These are phyloP conservation scores for Sphaeramia orbicularis DNA, from an alignment of 2,797 vertebrate genomes.

Conservation along the genomic window DNA sequence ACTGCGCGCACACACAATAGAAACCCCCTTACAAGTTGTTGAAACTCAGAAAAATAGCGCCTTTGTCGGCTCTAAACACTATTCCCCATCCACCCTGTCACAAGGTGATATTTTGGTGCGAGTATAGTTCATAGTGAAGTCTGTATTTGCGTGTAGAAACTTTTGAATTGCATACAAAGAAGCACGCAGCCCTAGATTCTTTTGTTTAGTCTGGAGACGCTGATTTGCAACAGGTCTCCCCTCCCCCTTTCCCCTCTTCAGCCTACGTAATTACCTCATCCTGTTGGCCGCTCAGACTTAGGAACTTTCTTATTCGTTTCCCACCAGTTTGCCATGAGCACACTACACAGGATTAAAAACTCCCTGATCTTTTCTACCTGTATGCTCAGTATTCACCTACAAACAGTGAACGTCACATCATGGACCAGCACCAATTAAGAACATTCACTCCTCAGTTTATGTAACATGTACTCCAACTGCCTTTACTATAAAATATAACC, in stretches of 20 bases:
- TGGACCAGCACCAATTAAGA: no score
- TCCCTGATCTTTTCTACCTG: no score
- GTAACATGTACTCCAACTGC: not conserved
- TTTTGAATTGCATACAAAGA: constrained; percentile 76
- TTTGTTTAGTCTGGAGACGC: constrained; percentile 90
- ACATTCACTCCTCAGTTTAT: no score
- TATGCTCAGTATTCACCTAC: not conserved
- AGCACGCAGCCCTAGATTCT: constrained; percentile 80
- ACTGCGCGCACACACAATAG: constrained; percentile 75
- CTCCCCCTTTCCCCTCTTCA: constrained; percentile 70
- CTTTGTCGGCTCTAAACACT: not conserved
- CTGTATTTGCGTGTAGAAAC: constrained; percentile 56
- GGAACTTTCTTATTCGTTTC: constrained; percentile 72
- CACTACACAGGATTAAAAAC: not conserved
- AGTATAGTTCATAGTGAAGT: not conserved
- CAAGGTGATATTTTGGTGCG: not conserved
- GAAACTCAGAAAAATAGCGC: constrained; percentile 54
- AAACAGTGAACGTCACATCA: not conserved
- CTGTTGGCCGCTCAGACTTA: constrained; percentile 73
- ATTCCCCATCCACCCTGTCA: not conserved
- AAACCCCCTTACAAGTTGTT: constrained; percentile 70
- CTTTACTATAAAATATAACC: no score
- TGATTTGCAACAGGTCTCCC: constrained; percentile 90
- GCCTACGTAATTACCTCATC: constrained; percentile 85
- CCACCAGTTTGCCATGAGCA: constrained; percentile 46